Evolutionary conservation across 2,797 vertebrate genomes (phyloP).

Genomic region (Tenualosa ilisha): DNA sequence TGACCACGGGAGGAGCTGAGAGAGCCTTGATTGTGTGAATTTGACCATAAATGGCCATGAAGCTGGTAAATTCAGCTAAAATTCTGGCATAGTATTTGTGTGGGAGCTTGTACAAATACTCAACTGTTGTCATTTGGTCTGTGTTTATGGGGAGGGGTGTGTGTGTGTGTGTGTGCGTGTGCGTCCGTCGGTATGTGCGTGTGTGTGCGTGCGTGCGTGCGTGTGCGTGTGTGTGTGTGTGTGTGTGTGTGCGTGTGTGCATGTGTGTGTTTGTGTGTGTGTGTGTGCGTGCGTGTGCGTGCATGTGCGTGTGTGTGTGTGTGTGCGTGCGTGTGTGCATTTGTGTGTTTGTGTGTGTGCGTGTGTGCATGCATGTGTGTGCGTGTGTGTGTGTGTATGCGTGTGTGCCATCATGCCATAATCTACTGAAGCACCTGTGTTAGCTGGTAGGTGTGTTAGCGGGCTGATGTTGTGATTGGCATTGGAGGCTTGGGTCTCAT

Average conservation of each 20-base stretch:
- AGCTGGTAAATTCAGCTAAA: too few species aligned
- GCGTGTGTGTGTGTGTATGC: neutral
- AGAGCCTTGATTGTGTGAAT: too few species aligned
- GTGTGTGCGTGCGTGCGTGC: neutral
- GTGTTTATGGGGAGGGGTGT: neutral
- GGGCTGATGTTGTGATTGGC: neutral
- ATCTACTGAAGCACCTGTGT: too few species aligned
- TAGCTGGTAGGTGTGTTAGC: neutral
- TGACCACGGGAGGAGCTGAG: too few species aligned
- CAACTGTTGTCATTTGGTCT: too few species aligned
- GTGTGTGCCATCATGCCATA: neutral
- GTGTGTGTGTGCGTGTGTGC: neutral
- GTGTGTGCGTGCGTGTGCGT: slow-evolving; percentile 1
- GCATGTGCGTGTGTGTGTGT: slow-evolving; percentile 23
- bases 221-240: too few species aligned
- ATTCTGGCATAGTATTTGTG: too few species aligned
- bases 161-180: slow-evolving; percentile 1
- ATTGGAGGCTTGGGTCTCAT: neutral
- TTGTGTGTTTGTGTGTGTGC: too few species aligned
- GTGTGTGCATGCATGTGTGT: neutral
- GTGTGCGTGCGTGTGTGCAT: neutral
- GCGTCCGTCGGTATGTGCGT: slow-evolving; percentile 25
- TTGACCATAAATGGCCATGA: too few species aligned
- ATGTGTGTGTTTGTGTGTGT: neutral
- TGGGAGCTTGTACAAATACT: too few species aligned